Percentiles rank a stretch among this genome's conserved stretches.
Evolutionary conservation across 2,888 invertebrate genomes (phyloP).

Genomic region (Rhamnusium bicolor): DNA sequence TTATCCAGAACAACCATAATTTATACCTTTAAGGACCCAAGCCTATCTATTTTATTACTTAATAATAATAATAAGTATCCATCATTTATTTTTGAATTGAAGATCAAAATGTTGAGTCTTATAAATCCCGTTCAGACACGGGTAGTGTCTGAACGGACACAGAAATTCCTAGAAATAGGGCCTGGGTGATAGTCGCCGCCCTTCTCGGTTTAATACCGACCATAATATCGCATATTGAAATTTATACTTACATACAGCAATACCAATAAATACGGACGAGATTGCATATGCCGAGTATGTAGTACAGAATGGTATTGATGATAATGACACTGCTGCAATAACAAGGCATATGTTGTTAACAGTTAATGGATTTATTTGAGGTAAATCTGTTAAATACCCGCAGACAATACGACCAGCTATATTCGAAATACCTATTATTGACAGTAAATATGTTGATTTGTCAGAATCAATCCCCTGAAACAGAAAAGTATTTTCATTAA

Average conservation of each 20-base stretch:
- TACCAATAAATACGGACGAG: constrained; percentile 90
- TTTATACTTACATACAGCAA: constrained; percentile 88
- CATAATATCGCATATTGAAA: not conserved
- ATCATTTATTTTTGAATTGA: too few species aligned
- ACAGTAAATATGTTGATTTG: constrained; percentile 83
- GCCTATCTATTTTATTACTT: too few species aligned
- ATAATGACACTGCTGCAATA: constrained; percentile 89
- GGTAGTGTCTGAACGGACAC: too few species aligned
- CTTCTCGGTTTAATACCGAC: too few species aligned
- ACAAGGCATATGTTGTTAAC: constrained; percentile 95
- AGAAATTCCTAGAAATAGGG: too few species aligned
- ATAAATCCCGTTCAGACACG: too few species aligned
- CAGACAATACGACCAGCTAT: constrained; percentile 92
- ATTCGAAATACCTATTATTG: constrained; percentile 94
- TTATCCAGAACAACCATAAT: too few species aligned
- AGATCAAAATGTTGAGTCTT: too few species aligned
- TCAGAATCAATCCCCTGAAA: constrained; percentile 81
- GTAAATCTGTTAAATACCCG: constrained; percentile 93
- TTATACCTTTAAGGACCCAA: too few species aligned
- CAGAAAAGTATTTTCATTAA: constrained; percentile 14
- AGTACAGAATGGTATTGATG: constrained; percentile 86
- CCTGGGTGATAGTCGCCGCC: too few species aligned
- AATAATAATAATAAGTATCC: too few species aligned
- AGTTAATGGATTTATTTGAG: constrained; percentile 90
- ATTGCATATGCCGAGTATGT: constrained; percentile 83